phyloP scores from a whole-genome alignment of 2,888 invertebrate species.

The Osmoderma eremita region DNA sequence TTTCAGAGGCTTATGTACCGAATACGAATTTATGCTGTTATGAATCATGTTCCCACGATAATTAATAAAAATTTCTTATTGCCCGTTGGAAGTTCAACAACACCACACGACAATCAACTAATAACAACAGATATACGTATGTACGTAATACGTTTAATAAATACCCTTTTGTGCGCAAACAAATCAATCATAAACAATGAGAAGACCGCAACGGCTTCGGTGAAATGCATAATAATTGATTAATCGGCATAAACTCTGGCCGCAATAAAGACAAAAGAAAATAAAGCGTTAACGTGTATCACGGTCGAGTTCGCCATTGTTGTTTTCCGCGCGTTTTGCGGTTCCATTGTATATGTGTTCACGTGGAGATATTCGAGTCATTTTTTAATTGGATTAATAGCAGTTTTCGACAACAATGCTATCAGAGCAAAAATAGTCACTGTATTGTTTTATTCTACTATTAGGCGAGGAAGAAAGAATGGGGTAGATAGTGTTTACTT shows the following conservation, averaged over 20 bases:
- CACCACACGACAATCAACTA: too few relatives aligned
- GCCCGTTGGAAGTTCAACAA: too few relatives aligned
- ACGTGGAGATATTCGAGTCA: too few relatives aligned
- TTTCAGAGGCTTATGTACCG: too few relatives aligned
- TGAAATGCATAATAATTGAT: not conserved
- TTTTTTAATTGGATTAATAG: too few relatives aligned
- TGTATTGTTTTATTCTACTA: too few relatives aligned
- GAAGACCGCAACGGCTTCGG: not conserved
- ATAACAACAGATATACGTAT: constrained; percentile 3
- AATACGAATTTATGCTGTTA: too few relatives aligned
- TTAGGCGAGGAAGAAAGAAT: too few relatives aligned
- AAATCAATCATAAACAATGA: constrained; percentile 1
- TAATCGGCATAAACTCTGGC: not conserved
- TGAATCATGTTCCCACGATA: not conserved
- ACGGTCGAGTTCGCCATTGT: not conserved
- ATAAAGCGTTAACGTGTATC: not conserved
- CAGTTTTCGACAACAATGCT: too few relatives aligned
- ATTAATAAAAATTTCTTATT: not conserved
- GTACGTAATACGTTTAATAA: not conserved
- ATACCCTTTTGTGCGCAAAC: not conserved
- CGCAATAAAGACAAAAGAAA: not conserved
- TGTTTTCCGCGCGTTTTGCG: not conserved
- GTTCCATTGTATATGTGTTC: too few relatives aligned
- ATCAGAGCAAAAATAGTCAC: too few relatives aligned
- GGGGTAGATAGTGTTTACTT: too few relatives aligned